Evolutionary conservation across 35 echinoderm and acorn worm species (phyloP).

Genomic region (Hemicentrotus pulcherrimus): DNA sequence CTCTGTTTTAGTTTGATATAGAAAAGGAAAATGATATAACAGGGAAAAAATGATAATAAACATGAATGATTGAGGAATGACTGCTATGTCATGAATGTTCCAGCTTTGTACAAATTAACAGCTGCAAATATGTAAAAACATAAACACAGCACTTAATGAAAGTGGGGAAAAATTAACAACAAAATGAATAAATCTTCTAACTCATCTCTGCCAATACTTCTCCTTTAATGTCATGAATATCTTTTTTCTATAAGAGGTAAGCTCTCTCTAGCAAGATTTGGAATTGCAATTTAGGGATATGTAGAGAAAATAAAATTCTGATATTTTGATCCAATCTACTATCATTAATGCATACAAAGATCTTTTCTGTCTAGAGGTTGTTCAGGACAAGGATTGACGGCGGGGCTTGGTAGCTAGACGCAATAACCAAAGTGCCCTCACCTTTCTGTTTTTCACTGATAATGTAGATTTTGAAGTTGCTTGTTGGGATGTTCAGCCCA

Average conservation of each 20-base stretch:
- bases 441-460: neutral
- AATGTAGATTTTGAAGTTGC: neutral
- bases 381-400: neutral
- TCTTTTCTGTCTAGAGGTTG: neutral
- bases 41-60: too few relatives aligned
- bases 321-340: slow-evolving; percentile 6
- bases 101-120: too few relatives aligned
- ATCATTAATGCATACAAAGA: neutral
- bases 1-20: too few relatives aligned
- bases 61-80: too few relatives aligned
- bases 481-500: neutral
- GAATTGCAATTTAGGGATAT: neutral
- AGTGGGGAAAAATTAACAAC: too few relatives aligned
- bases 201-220: neutral
- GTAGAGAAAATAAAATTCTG: neutral
- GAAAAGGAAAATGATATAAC: too few relatives aligned
- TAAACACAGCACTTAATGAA: too few relatives aligned
- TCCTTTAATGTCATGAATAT: neutral
- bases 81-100: too few relatives aligned
- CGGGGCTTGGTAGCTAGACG: neutral
- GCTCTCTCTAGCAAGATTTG: neutral
- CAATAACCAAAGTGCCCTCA: slow-evolving; percentile 16
- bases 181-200: neutral
- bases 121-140: too few relatives aligned
- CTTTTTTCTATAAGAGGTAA: neutral